Percentiles rank a stretch among this genome's conserved stretches.
phyloP scores from a whole-genome alignment of 2,113 vertebrate genomes.

The Myxocyprinus asiaticus region DNA sequence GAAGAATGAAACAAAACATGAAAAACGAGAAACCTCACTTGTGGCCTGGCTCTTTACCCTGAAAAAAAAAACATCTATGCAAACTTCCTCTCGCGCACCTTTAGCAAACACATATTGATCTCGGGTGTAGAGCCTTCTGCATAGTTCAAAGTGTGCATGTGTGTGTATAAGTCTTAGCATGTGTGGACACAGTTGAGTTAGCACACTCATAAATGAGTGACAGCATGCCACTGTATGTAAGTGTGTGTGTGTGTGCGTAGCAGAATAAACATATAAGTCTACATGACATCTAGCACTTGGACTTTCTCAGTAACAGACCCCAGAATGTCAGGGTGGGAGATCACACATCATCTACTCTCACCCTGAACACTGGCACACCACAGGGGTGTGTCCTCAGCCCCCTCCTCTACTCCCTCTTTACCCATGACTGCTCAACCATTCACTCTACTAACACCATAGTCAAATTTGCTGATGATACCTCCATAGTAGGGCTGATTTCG shows the following conservation, averaged over 20 bases:
- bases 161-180: constrained; percentile 14
- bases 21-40: constrained; percentile 63
- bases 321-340: too few relatives aligned
- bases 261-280: too few relatives aligned
- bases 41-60: constrained; percentile 12
- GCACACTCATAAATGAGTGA: constrained; percentile 25
- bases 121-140: not conserved
- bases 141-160: constrained; percentile 32
- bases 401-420: too few relatives aligned
- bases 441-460: too few relatives aligned
- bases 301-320: too few relatives aligned
- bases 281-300: too few relatives aligned
- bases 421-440: too few relatives aligned
- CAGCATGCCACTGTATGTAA: not conserved
- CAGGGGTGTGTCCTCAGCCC: too few relatives aligned
- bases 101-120: constrained; percentile 56
- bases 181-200: constrained; percentile 17
- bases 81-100: constrained; percentile 48
- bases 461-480: too few relatives aligned
- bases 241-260: constrained; percentile 17
- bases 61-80: constrained; percentile 14
- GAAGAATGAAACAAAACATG: constrained; percentile 60
- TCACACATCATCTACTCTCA: too few relatives aligned
- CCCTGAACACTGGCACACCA: too few relatives aligned
- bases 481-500: too few relatives aligned